Conservation (phyloP, 2,113 vertebrate genomes). For the Colius striatus region DNA sequence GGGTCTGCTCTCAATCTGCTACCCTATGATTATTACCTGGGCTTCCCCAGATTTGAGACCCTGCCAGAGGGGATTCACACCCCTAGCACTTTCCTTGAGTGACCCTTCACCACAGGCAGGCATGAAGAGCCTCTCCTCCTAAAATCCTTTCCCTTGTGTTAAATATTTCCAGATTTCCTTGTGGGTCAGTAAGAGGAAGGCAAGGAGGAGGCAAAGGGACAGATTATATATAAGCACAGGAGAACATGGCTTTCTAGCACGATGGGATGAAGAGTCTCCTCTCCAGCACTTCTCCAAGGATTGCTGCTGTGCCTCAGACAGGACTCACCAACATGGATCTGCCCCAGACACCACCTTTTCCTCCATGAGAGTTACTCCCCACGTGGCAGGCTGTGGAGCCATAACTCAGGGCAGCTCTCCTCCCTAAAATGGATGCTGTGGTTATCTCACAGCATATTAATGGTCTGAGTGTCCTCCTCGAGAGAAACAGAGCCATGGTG, state of each 20-base stretch:
- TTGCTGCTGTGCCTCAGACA: background rate
- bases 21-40: background rate
- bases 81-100: accelerated
- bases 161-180: background rate
- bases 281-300: background rate
- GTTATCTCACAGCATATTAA: background rate
- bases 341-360: background rate
- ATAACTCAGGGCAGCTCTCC: background rate
- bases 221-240: background rate
- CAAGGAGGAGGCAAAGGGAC: background rate
- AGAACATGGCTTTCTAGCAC: background rate
- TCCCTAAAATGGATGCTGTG: background rate
- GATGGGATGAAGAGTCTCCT: background rate
- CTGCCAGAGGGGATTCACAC: background rate
- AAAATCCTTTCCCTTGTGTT: background rate
- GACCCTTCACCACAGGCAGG: no score
- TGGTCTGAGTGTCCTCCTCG: background rate
- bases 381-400: background rate
- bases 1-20: background rate
- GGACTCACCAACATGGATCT: background rate
- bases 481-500: background rate
- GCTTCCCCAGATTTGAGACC: background rate
- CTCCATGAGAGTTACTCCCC: background rate
- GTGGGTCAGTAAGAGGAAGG: background rate
- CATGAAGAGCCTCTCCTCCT: accelerated